Evolutionary conservation across 2,113 vertebrate species (phyloP), one percentile per base, ranked within the genome.

Genomic region (Coregonus clupeaformis): DNA sequence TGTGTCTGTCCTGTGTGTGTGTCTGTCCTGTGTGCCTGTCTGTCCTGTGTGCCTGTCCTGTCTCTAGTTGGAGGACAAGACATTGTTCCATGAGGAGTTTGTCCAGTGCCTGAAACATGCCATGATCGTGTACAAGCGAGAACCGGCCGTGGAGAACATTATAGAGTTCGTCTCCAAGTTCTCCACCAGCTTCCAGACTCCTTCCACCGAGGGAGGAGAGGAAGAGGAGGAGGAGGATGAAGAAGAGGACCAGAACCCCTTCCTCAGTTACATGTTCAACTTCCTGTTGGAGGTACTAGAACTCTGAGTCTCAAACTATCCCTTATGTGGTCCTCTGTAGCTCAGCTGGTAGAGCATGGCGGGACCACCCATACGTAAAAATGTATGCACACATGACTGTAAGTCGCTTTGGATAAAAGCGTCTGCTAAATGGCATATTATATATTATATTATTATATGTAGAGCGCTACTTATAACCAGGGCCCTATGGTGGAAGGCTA

Each of bases 131-230:
- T 97, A 98, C 89, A 97, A 93, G 72, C 92, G 97, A 3, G 97
- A 98, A 62, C 94, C 95, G 0, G 85, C 93, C 0, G 96, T 98
- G 68, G 97, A 98, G 84, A 91, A 94, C 16, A 89, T 97, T 62
- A 93, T 98, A 0, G 93, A 97, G 76, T 99, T 99, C 84, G 95
- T 90, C 0, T 94, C 94, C 1, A 95, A 89, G 82, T 99, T 99
- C 78, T 91, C 94, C n/a, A 92, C 94, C 47, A 96, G 95, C 2
- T 96, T 98, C 87, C 94, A 92, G 86, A 75, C 91, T 4, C 76
- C 72, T 1, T 80, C 85, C 0, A 90, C 92, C 72, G 11, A 83
- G 32, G 91, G 89, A 24, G 86, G 83, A 4, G 77, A 76, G 5
- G 90, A 82, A 1, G 87, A 82, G 0, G 87, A 94, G 2, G 87